Evolutionary conservation across 2,113 vertebrate genomes (phyloP).

Genomic region (Macquaria australasica): DNA sequence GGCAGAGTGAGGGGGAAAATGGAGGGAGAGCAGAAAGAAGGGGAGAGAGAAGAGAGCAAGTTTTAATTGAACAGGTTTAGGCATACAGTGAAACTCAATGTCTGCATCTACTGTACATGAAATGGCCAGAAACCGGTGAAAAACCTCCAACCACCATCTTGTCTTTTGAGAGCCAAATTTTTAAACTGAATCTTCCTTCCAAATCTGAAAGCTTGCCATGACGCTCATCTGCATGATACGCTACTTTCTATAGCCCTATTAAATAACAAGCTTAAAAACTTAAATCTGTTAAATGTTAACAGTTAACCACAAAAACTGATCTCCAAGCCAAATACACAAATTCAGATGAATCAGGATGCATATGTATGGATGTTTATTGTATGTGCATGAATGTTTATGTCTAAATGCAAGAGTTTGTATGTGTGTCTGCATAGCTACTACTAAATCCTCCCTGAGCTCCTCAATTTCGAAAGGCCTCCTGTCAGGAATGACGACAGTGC

Average conservation of each 20-base stretch:
- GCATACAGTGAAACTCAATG: background rate
- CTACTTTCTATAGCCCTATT: slow-evolving; percentile 6
- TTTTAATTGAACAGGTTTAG: slow-evolving; percentile 25
- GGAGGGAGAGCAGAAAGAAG: slow-evolving; percentile 17
- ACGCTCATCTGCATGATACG: background rate
- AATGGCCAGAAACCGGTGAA: slow-evolving; percentile 40
- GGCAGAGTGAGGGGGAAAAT: slow-evolving; percentile 24
- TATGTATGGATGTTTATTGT: slow-evolving; percentile 12
- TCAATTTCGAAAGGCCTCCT: slow-evolving; percentile 58
- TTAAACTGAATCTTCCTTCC: background rate
- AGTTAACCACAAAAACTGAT: slow-evolving; percentile 17
- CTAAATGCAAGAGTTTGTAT: slow-evolving; percentile 28
- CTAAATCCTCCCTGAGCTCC: slow-evolving; percentile 39
- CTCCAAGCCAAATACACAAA: slow-evolving; percentile 18
- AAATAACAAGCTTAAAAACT: background rate
- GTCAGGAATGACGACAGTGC: slow-evolving; percentile 52
- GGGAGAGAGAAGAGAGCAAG: slow-evolving; percentile 31
- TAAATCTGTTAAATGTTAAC: background rate
- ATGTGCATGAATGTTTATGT: slow-evolving; percentile 18
- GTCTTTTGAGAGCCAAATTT: background rate
- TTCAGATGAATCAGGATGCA: background rate
- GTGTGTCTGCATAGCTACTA: slow-evolving; percentile 23
- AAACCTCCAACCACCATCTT: slow-evolving; percentile 16
- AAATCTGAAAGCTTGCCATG: slow-evolving; percentile 9
- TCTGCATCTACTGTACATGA: slow-evolving; percentile 35